Evolutionary conservation across 1,140 invertebrate species (phyloP), one percentile per base, ranked within the genome.

Genomic region (Drosophila neocordata): DNA sequence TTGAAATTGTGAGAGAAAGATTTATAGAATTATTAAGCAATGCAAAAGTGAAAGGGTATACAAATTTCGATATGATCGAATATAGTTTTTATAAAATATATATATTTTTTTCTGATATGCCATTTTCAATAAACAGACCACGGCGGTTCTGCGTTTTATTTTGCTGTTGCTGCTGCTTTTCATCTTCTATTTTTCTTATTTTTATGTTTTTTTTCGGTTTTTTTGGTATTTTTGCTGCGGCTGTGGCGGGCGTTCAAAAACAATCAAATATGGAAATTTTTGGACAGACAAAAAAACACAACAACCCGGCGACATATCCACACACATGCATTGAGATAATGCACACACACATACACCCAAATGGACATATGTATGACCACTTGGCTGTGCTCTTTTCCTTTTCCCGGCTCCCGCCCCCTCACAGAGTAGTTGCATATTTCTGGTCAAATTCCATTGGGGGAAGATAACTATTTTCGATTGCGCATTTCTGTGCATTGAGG

Each of bases 401-500:
- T 22, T n/a, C 6, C 9, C n/a, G 3, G 1, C n/a, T 1, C 34
- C 7, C 35, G 4, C 20, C 8, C 12, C 13, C n/a, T 27, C 22
- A 41, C 15, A 6, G 13, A 11, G 8, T 13, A 38, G 11, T 20
- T 18, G 27, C 79, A 83, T 76, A 78, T 82, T 82, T 79, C 80
- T 83, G 79, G 64, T 63, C 58, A 76, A 79, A 79, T 81, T 73
- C 73, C 77, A 80, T 61, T 70, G 77, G 71, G 73, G 38, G 67
- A 70, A 83, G 76, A 88, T 88, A 88, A 89, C 83, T 89, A 89
- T 88, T 88, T 88, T 88, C 83, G 83, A 88, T 88, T 88, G 79
- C 79, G 84, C 79, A 88, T 88, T 88, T 88, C 83, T 79, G 84
- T 83, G 74, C 84, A 76, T 79, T 83, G 79, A 83, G 79, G 79